Base-by-base conservation (phyloP, 2,797 vertebrate genomes). In the Falco cherrug region DNA sequence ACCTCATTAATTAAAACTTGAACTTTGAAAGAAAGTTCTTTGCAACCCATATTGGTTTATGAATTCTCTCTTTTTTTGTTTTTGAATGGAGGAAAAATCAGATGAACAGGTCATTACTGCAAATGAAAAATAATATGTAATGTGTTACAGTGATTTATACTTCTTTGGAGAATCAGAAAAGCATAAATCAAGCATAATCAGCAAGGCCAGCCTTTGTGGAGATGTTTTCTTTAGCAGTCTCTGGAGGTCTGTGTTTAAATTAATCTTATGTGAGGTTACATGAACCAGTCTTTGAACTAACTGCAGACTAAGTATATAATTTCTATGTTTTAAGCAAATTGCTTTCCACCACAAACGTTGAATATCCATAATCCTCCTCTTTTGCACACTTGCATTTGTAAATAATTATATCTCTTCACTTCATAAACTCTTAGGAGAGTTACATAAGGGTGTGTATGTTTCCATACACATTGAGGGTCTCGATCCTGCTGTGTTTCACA, bases 1-100 rank as follows among this genome's bases (percentile, higher is more conserved):
- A 63, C 31, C 60, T 88, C 63, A 89, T 91, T 87, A 95, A 84
- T 94, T 94, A 92, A 88, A 95, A 80, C 26, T 59, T 84, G 56
- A 94, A 89, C 39, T 85, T 90, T 39, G 17, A 45, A 75, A 67
- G 50, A 94, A 67, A 51, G 33, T 37, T 64, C 10, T 88, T 78
- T 80, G 35, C 37, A 84, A 61, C 92, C 37, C 33, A 13, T 75
- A 59, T 37, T 87, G 47, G 45, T 71, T 94, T 96, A 70, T 22
- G 4, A 90, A 90, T 87, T 87, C 19, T 71, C 18, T 80, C 13
- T 61, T 73, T 37, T 53, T 61, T 80, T 78, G 13, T 24, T 90
- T 95, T 79, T 94, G 43, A 79, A 83, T 45, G 28, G n/a, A 76
- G n/a, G 45, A 84, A 67, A 87, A 84, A 77, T 82, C 37, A 67